phyloP scores from a whole-genome alignment of 2,113 vertebrate genomes.

The Prunella fulvescens region DNA sequence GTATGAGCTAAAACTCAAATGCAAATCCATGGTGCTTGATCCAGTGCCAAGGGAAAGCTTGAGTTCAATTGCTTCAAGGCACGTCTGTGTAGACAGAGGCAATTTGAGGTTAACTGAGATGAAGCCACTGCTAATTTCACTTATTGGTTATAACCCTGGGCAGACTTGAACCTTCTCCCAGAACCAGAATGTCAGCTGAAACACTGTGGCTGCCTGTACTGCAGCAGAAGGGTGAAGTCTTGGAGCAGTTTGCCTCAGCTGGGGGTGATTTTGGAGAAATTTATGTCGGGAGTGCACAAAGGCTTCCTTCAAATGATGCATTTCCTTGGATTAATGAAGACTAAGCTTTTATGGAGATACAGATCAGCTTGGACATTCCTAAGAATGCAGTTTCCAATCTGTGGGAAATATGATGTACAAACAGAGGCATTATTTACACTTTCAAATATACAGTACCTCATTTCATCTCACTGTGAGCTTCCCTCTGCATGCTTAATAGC shows the following conservation, averaged over 20 bases:
- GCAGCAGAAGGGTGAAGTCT: neutral
- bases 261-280: neutral
- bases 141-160: conserved; percentile 32
- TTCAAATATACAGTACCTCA: neutral
- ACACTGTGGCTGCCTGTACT: neutral
- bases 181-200: neutral
- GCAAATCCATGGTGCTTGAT: conserved; percentile 30
- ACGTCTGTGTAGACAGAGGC: neutral
- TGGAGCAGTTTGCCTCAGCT: neutral
- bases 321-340: neutral
- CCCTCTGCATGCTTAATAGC: neutral
- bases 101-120: conserved; percentile 57
- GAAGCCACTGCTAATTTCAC: conserved; percentile 49
- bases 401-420: neutral
- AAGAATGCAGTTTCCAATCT: neutral
- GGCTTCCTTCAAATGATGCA: neutral
- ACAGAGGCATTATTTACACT: neutral
- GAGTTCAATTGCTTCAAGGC: conserved; percentile 20
- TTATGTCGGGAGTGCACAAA: neutral
- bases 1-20: conserved; percentile 11
- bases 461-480: neutral
- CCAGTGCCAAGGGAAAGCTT: conserved; percentile 3
- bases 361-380: neutral
- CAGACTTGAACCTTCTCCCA: neutral
- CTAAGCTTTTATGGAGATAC: neutral